Conservation (phyloP, 30 jellyfish, hydroid and myxozoan species). For the Catostylus mosaicus region DNA sequence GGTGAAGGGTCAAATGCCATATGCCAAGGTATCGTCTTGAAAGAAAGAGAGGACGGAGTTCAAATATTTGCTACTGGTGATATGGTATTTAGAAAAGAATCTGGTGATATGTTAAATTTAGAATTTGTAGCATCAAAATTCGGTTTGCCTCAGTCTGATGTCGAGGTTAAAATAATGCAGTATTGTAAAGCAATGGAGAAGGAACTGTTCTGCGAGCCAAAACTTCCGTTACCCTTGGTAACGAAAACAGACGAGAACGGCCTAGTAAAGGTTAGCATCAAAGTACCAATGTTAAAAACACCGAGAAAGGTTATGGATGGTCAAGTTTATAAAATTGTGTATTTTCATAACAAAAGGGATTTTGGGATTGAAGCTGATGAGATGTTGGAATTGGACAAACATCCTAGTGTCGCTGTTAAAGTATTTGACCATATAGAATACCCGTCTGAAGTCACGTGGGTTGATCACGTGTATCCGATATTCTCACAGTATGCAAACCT, state of each 20-base stretch:
- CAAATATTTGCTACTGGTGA: conserved; percentile 11
- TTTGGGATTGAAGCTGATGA: neutral
- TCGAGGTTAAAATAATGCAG: conserved; percentile 9
- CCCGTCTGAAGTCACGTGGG: conserved; percentile 55
- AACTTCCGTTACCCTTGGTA: conserved; percentile 29
- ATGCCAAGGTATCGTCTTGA: conserved; percentile 20
- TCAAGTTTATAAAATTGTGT: conserved; percentile 42
- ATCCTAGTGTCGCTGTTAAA: neutral
- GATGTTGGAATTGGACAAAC: neutral
- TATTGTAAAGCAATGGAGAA: neutral
- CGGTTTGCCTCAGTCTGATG: conserved; percentile 32
- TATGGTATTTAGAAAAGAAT: conserved; percentile 37
- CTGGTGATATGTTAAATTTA: conserved; percentile 32
- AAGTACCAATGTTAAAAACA: conserved; percentile 23
- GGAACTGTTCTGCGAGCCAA: conserved; percentile 30
- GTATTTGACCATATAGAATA: conserved; percentile 36
- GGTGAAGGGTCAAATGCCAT: conserved; percentile 27
- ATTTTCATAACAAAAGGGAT: conserved; percentile 12
- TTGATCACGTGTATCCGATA: conserved; percentile 53
- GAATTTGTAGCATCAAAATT: conserved; percentile 29
- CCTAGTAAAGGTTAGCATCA: neutral
- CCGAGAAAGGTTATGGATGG: conserved; percentile 63
- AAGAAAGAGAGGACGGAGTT: conserved; percentile 40
- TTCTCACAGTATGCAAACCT: conserved; percentile 53
- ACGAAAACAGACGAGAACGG: conserved; percentile 20